Percentiles rank a stretch among this genome's conserved stretches.
phyloP scores from a whole-genome alignment of 1,140 invertebrate genomes.

The Drosophila melanogaster region DNA sequence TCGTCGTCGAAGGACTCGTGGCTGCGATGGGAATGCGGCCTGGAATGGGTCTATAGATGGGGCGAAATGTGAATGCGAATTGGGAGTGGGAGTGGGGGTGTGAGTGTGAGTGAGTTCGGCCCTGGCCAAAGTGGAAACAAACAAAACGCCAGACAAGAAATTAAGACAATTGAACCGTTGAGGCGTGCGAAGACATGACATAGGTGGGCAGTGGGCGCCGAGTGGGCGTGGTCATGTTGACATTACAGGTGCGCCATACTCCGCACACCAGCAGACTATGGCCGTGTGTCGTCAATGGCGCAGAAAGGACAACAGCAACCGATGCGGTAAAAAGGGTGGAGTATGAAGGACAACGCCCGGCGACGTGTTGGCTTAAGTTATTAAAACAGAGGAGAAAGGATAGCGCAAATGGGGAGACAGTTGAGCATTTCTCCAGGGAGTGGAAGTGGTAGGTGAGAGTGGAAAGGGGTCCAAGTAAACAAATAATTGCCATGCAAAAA shows the following conservation, averaged over 20 bases:
- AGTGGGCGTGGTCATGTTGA: constrained; percentile 68
- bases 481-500: constrained; percentile 82
- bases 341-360: constrained; percentile 23
- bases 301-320: constrained; percentile 71
- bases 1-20: constrained; percentile 3
- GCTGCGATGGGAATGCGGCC: constrained; percentile 5
- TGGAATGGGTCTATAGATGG: background rate
- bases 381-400: constrained; percentile 67
- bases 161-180: constrained; percentile 83
- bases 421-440: constrained; percentile 9
- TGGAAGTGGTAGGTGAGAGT: background rate
- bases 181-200: constrained; percentile 72
- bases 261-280: constrained; percentile 14
- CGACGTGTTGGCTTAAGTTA: constrained; percentile 79
- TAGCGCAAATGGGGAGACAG: constrained; percentile 33
- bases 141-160: constrained; percentile 80
- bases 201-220: constrained; percentile 39
- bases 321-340: background rate
- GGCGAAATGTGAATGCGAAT: constrained; percentile 6
- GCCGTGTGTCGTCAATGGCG: constrained; percentile 67
- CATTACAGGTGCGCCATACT: constrained; percentile 74
- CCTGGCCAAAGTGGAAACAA: constrained; percentile 56
- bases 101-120: constrained; percentile 17
- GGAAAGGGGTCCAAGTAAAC: constrained; percentile 38
- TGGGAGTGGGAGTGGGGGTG: background rate